These are phyloP conservation scores for Phallusia fumigata DNA, from an alignment of 23 tunicate species.

Conservation along the genomic window DNA sequence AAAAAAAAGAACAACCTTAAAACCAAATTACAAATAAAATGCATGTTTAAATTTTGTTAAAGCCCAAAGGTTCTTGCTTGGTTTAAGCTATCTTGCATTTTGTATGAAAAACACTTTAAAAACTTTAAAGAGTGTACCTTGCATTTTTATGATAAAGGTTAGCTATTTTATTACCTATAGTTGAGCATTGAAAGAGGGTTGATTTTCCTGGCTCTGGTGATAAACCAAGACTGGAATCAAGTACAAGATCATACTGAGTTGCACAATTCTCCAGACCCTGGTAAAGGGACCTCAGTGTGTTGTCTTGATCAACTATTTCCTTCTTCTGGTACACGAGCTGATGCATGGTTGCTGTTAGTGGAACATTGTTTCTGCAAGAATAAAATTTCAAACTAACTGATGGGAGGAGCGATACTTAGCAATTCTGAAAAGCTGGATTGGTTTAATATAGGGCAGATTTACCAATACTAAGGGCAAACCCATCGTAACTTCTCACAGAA, in stretches of 20 bases:
- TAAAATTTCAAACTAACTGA: too few relatives aligned
- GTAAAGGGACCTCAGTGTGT: conserved; percentile 32
- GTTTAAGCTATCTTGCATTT: too few relatives aligned
- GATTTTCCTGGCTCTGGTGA: conserved; percentile 32
- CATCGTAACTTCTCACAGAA: too few relatives aligned
- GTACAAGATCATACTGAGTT: conserved; percentile 29
- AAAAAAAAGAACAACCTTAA: too few relatives aligned
- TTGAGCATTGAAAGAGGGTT: conserved; percentile 55
- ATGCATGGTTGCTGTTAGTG: conserved; percentile 58
- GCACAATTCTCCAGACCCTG: conserved; percentile 50
- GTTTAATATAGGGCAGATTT: too few relatives aligned
- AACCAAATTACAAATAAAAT: not conserved
- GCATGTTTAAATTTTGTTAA: too few relatives aligned
- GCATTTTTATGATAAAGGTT: not conserved
- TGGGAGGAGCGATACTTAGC: too few relatives aligned
- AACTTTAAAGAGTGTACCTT: not conserved
- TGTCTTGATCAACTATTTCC: conserved; percentile 13
- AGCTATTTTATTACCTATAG: conserved; percentile 41
- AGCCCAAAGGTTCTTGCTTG: too few relatives aligned
- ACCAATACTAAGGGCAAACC: too few relatives aligned
- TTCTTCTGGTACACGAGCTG: conserved; percentile 60
- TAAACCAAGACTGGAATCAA: conserved; percentile 49
- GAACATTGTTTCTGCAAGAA: conserved; percentile 26
- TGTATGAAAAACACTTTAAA: too few relatives aligned
- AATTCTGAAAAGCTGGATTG: too few relatives aligned